These are phyloP conservation scores for Arctopsyche grandis DNA, from an alignment of 1,140 invertebrate species.

Conservation along the genomic window DNA sequence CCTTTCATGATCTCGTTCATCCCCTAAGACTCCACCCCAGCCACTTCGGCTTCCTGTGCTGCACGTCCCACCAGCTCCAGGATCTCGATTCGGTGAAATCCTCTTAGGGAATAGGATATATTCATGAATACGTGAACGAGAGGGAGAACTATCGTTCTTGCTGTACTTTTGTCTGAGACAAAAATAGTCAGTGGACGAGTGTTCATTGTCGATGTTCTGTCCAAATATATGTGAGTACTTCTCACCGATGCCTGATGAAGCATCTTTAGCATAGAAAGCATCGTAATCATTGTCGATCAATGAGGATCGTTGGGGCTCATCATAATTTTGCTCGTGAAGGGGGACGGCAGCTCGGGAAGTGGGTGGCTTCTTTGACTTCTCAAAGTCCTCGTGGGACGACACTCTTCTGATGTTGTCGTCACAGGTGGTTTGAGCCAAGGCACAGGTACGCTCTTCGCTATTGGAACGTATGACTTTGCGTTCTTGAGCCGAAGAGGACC, in stretches of 20 bases:
- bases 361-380: constrained; percentile 60
- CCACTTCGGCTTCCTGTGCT: constrained; percentile 12
- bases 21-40: constrained; percentile 9
- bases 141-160: constrained; percentile 51
- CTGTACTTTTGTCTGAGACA: constrained; percentile 49
- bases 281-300: constrained; percentile 31
- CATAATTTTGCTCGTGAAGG: constrained; percentile 59
- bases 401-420: constrained; percentile 69
- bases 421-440: constrained; percentile 59
- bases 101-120: constrained; percentile 52
- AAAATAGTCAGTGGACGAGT: constrained; percentile 45
- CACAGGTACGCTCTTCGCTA: constrained; percentile 68
- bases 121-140: constrained; percentile 50
- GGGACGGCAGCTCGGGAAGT: constrained; percentile 56
- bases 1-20: constrained; percentile 48
- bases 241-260: constrained; percentile 35
- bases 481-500: constrained; percentile 63
- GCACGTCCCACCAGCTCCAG: constrained; percentile 26
- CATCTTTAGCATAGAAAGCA: constrained; percentile 40
- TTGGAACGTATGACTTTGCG: constrained; percentile 81
- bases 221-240: constrained; percentile 49
- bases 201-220: constrained; percentile 48
- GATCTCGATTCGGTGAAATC: constrained; percentile 51
- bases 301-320: constrained; percentile 29
- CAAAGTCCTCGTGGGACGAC: constrained; percentile 74